These are phyloP conservation scores for Drosophila hamatofila DNA, from an alignment of 2,888 invertebrate species.

Conservation along the genomic window DNA sequence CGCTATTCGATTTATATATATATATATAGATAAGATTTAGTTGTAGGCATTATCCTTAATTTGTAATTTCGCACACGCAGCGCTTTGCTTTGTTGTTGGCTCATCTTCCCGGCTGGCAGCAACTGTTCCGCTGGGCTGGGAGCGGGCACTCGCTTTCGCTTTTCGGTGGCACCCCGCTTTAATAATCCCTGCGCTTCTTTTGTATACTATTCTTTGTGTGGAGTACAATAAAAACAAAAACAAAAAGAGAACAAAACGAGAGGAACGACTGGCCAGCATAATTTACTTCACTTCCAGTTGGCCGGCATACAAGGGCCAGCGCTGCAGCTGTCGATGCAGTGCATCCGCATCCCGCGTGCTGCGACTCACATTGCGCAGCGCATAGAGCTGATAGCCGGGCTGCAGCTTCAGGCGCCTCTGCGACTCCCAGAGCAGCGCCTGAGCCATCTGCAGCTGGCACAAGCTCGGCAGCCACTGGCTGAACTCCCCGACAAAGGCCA, in stretches of 20 bases:
- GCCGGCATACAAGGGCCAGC: slow-evolving; percentile 70
- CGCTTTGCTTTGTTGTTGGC: slow-evolving; percentile 66
- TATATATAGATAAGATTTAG: slow-evolving; percentile 47
- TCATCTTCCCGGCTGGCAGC: slow-evolving; percentile 36
- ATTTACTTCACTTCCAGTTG: slow-evolving; percentile 38
- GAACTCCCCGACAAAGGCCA: slow-evolving; percentile 77
- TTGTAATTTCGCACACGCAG: slow-evolving; percentile 50
- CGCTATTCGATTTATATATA: slow-evolving; percentile 28
- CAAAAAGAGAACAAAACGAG: slow-evolving; percentile 36
- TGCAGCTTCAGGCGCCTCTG: slow-evolving; percentile 68
- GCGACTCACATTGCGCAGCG: slow-evolving; percentile 43
- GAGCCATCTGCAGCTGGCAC: slow-evolving; percentile 64
- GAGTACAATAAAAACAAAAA: slow-evolving; percentile 58
- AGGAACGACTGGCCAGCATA: slow-evolving; percentile 35
- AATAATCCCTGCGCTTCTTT: slow-evolving; percentile 75
- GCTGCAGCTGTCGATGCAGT: slow-evolving; percentile 58
- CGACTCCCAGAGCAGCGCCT: slow-evolving; percentile 78
- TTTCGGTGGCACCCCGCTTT: slow-evolving; percentile 74
- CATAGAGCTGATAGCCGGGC: slow-evolving; percentile 52
- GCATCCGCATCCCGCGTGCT: slow-evolving; percentile 51
- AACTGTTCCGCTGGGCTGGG: slow-evolving; percentile 32
- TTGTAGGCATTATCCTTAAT: slow-evolving; percentile 67
- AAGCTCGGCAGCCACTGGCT: slow-evolving; percentile 57
- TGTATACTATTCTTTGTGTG: slow-evolving; percentile 62
- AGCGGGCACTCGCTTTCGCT: slow-evolving; percentile 66